phyloP scores from a whole-genome alignment of 2,888 invertebrate species.

The Argyresthia goedartella region DNA sequence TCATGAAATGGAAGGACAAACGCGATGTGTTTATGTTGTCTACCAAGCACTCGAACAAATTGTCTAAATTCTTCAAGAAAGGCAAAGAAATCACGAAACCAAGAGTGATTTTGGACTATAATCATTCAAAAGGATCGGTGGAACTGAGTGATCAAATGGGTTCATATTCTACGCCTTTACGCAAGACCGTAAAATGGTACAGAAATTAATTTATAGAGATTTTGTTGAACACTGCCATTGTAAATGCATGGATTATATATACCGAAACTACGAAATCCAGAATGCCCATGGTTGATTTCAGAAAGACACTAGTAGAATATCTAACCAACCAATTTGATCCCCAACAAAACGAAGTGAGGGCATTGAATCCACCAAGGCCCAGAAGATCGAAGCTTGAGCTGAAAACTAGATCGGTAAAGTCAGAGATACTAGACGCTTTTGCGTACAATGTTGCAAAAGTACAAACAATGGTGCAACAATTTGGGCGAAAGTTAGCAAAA shows the following conservation, averaged over 20 bases:
- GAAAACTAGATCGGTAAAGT: too few species aligned
- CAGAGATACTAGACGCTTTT: too few species aligned
- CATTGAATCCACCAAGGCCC: too few species aligned
- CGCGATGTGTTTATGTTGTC: slow-evolving; percentile 21
- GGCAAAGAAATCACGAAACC: slow-evolving; percentile 17
- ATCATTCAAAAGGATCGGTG: slow-evolving; percentile 25
- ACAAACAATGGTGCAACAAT: too few species aligned
- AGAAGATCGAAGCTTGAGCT: too few species aligned
- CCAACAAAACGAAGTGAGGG: too few species aligned
- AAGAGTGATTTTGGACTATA: slow-evolving; percentile 25
- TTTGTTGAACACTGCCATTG: slow-evolving; percentile 16
- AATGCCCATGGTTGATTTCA: slow-evolving; percentile 8
- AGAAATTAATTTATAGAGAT: slow-evolving; percentile 27
- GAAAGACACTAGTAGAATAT: background rate
- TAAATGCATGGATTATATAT: slow-evolving; percentile 22
- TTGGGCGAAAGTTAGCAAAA: too few species aligned
- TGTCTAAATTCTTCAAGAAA: slow-evolving; percentile 14
- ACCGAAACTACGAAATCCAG: slow-evolving; percentile 13
- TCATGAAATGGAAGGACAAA: slow-evolving; percentile 19
- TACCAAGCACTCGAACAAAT: slow-evolving; percentile 23
- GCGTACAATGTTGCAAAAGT: too few species aligned
- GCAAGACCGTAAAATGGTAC: slow-evolving; percentile 34
- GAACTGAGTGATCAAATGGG: slow-evolving; percentile 28
- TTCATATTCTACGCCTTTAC: too few species aligned
- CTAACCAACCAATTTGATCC: too few species aligned